A percentile compares a stretch with the other conserved stretches of the same genome.
phyloP scores from a whole-genome alignment of 2,113 vertebrate genomes.

The Thoracochromis brauschi region DNA sequence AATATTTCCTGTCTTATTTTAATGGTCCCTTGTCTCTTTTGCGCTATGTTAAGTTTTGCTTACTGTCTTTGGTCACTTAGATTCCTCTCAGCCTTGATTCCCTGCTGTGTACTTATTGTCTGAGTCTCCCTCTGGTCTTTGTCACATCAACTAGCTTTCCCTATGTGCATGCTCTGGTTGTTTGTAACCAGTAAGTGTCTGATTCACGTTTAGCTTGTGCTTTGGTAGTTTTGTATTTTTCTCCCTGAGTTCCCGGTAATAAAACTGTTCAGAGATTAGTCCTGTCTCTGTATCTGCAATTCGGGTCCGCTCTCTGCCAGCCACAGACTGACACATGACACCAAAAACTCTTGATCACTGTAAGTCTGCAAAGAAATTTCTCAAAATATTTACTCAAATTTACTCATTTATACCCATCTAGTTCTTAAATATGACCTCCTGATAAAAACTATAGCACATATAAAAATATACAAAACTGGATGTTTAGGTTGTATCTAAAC shows the following conservation, averaged over 20 bases:
- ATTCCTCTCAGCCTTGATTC: not conserved
- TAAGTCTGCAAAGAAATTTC: not conserved
- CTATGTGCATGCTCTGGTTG: not conserved
- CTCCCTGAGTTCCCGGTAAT: not conserved
- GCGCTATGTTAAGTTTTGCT: not conserved
- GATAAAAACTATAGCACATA: not conserved
- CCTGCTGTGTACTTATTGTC: not conserved
- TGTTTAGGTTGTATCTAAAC: not conserved
- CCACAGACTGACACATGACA: not conserved
- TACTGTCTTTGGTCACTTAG: not conserved
- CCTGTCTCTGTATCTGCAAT: not conserved
- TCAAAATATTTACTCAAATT: not conserved
- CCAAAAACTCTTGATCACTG: not conserved
- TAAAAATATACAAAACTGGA: not conserved
- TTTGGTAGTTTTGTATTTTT: not conserved
- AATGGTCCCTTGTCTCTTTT: not conserved
- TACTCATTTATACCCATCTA: not conserved
- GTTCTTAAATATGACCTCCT: not conserved
- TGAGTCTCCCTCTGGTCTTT: not conserved
- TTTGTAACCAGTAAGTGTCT: not conserved
- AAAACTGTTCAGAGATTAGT: not conserved
- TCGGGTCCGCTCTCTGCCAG: not conserved
- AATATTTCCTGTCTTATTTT: not conserved
- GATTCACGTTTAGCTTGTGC: not conserved
- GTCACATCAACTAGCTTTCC: not conserved